phyloP scores from a whole-genome alignment of 2,113 vertebrate genomes.

The Podiceps cristatus region DNA sequence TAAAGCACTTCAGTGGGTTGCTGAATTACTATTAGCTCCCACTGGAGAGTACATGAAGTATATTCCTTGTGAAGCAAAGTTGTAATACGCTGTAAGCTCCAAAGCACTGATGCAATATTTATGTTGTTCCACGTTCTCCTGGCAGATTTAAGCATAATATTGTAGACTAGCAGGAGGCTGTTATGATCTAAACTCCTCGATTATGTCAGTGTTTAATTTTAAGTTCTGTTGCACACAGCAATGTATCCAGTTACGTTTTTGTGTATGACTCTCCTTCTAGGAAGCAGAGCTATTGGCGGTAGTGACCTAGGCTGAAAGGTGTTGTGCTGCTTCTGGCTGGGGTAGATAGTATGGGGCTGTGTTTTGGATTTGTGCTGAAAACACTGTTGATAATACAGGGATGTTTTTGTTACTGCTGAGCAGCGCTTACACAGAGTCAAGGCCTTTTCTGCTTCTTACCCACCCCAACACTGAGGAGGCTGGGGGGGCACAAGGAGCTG shows the following conservation, averaged over 20 bases:
- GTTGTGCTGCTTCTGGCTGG: too few species aligned
- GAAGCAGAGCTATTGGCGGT: neutral
- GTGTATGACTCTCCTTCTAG: neutral
- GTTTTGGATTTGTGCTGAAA: too few species aligned
- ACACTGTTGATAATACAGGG: too few species aligned
- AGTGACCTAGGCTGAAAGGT: neutral
- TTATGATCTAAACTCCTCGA: constrained; percentile 28
- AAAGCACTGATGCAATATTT: constrained; percentile 66
- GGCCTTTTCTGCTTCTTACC: too few species aligned
- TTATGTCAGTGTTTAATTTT: constrained; percentile 57
- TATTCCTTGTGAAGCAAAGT: constrained; percentile 33
- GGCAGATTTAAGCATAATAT: constrained; percentile 67
- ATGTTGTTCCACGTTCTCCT: constrained; percentile 39
- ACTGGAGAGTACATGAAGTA: constrained; percentile 27
- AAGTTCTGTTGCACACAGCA: neutral
- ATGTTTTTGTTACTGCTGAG: too few species aligned
- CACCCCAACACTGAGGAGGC: too few species aligned
- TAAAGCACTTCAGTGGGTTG: constrained; percentile 8
- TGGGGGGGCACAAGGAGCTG: too few species aligned
- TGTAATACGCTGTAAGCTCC: constrained; percentile 44
- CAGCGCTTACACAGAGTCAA: too few species aligned
- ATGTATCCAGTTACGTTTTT: neutral
- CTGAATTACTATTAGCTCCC: constrained; percentile 32
- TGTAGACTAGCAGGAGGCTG: constrained; percentile 47
- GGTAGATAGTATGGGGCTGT: too few species aligned